Base-by-base conservation (phyloP, 1,140 invertebrate genomes). In the Rhopalosiphum padi region DNA sequence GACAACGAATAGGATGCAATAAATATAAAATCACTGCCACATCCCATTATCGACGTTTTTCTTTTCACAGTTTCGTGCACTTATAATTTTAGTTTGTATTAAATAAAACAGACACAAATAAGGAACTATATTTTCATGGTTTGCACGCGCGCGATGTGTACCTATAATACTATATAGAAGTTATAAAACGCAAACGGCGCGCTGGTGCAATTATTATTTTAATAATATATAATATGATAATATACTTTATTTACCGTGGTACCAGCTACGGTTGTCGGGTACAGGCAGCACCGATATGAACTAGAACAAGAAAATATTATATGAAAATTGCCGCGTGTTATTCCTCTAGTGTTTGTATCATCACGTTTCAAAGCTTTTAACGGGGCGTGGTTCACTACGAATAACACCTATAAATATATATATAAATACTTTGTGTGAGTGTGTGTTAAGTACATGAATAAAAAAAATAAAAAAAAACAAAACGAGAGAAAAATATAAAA, bases 351-450 rank as follows among this genome's bases (percentile, higher is more conserved):
- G 91, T 93, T 86, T 55, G 82, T 41, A 53, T 86, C 25, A 53
- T 93, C 91, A 85, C 91, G 77, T 92, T 85, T 30, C 46, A 51
- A 85, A 93, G 91, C 82, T 93, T 93, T 93, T 93, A 86, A 35
- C 82, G 51, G 91, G 91, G 91, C 82, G 91, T 93, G 91, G 91
- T 51, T 2, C 82, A n/a, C 43, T 0, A 9, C 23, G 46, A 51
- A 92, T 37, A 82, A 22, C 43, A n/a, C n/a, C 35, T 83, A 85
- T 88, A 88, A 21, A 35, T 88, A 88, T 87, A 87, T 35, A 86
- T 85, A 30, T 18, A 46, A 0, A 91, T 77, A 46, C n/a, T 82
- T 48, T 43, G 15, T 48, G 46, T 30, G 18, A 48, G 60, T 91
- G 18, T 43, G 8, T 48, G 85, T 87, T 77, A 77, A 77, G 30